phyloP scores from a whole-genome alignment of 2,797 vertebrate genomes.

The Sorex maritimensis region DNA sequence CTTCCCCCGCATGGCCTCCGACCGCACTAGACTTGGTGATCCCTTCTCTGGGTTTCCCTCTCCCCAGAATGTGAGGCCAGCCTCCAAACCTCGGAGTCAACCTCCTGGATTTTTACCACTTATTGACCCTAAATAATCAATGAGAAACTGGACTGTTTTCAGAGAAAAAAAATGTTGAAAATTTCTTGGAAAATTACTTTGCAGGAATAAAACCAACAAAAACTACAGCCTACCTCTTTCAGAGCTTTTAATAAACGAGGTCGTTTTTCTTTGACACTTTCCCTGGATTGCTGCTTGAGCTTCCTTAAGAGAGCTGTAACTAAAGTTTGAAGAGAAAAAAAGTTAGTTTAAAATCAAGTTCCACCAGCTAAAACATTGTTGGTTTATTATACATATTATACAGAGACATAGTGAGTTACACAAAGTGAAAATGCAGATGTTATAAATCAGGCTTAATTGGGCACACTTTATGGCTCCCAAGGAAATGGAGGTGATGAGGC shows the following conservation, averaged over 20 bases:
- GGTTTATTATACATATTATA: constrained; percentile 12
- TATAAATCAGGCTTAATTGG: neutral
- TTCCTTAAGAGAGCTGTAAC: constrained; percentile 98
- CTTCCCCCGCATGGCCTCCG: too few relatives aligned
- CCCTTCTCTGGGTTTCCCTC: too few relatives aligned
- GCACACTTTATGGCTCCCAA: constrained; percentile 8
- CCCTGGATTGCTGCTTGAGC: constrained; percentile 98
- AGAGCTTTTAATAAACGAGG: constrained; percentile 98
- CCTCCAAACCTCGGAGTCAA: too few relatives aligned
- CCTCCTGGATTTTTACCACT: neutral
- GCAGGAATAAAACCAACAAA: constrained; percentile 36
- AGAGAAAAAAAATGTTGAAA: constrained; percentile 19
- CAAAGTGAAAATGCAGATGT: neutral
- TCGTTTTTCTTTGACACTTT: constrained; percentile 99
- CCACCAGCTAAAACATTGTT: neutral
- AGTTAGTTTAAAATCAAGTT: constrained; percentile 43
- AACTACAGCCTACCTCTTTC: constrained; percentile 93
- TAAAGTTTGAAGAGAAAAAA: constrained; percentile 83
- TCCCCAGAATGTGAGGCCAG: too few relatives aligned
- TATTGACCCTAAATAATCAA: constrained; percentile 41
- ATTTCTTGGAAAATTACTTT: constrained; percentile 15
- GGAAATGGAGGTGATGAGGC: neutral
- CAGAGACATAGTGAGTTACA: neutral
- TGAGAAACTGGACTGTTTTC: constrained; percentile 6
- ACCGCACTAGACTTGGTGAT: too few relatives aligned